Percentiles rank a stretch among this genome's conserved stretches.
These are phyloP conservation scores for Sarcophaga peregrina DNA, from an alignment of 1,140 invertebrate genomes.

Conservation along the genomic window DNA sequence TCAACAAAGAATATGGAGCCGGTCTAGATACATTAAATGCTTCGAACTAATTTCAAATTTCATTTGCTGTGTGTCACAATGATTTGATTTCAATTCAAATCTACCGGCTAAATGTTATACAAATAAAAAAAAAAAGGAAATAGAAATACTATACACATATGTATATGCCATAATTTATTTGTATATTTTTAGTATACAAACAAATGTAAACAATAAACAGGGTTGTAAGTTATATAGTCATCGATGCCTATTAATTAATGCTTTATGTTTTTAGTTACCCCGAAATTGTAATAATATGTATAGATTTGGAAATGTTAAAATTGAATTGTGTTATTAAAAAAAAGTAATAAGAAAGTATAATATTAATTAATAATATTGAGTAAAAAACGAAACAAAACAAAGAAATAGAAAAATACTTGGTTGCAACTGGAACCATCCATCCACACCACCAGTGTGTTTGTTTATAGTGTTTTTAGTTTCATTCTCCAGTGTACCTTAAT, in stretches of 20 bases:
- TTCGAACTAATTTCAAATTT: conserved; percentile 52
- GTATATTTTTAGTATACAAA: background rate
- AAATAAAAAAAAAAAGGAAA: too few species aligned
- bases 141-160: too few species aligned
- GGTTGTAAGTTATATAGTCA: conserved; percentile 23
- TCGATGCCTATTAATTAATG: background rate
- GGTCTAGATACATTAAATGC: conserved; percentile 58
- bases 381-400: background rate
- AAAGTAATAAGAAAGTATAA: background rate
- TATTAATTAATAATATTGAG: conserved; percentile 6
- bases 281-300: background rate
- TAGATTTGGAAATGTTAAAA: conserved; percentile 20
- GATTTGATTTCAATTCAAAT: background rate
- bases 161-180: conserved; percentile 3
- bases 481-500: conserved; percentile 40
- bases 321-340: background rate
- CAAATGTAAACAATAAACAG: background rate
- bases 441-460: conserved; percentile 30
- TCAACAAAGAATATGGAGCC: conserved; percentile 72
- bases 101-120: background rate
- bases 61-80: background rate
- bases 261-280: background rate
- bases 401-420: background rate
- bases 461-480: conserved; percentile 26
- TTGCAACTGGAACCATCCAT: background rate